These are phyloP conservation scores for Willowsia nigromaculata DNA, from an alignment of 2,888 invertebrate species.

Conservation along the genomic window DNA sequence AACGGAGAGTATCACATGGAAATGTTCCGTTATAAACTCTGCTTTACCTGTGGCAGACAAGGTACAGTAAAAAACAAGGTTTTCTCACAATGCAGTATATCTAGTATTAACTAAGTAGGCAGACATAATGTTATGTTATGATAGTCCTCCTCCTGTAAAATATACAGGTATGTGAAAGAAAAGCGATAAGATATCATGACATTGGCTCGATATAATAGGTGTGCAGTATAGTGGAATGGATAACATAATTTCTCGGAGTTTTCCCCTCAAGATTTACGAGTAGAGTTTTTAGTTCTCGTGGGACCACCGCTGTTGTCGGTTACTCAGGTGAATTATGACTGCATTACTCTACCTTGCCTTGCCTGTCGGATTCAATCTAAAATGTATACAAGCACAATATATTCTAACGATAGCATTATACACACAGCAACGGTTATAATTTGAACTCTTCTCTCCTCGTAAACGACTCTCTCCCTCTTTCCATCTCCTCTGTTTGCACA, in stretches of 20 bases:
- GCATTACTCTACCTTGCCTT: conserved; percentile 74
- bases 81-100: conserved; percentile 33
- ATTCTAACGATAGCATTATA: neutral
- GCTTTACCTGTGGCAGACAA: conserved; percentile 44
- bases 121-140: conserved; percentile 22
- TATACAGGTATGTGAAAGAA: neutral
- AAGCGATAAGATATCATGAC: neutral
- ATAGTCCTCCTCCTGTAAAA: conserved; percentile 30
- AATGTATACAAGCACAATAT: conserved; percentile 55
- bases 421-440: conserved; percentile 22
- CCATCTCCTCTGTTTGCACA: neutral
- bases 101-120: neutral
- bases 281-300: conserved; percentile 78
- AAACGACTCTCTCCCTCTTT: conserved; percentile 1
- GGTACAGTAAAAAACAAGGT: neutral
- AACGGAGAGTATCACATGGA: neutral
- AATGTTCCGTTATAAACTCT: conserved; percentile 11
- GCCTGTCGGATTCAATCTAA: conserved; percentile 72
- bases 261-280: conserved; percentile 78
- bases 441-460: neutral
- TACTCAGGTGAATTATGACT: conserved; percentile 78
- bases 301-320: conserved; percentile 79
- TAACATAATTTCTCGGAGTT: conserved; percentile 76
- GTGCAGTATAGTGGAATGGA: conserved; percentile 17
- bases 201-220: neutral